phyloP scores from a whole-genome alignment of 2,113 vertebrate species.

The Trematomus loennbergii region DNA sequence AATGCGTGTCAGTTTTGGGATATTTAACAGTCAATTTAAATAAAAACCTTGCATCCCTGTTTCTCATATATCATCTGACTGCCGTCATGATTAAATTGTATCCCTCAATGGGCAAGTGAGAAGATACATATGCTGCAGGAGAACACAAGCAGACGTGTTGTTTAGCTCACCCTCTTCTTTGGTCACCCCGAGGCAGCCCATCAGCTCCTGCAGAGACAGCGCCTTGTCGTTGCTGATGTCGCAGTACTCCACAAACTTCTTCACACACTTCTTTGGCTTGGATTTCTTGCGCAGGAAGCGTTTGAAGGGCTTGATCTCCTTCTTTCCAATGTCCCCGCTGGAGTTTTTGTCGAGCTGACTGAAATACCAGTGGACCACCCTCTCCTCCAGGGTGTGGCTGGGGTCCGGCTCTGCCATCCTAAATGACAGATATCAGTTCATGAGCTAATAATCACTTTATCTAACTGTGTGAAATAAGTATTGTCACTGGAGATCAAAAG shows the following conservation, averaged over 20 bases:
- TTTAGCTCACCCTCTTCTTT: slow-evolving; percentile 88
- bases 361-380: slow-evolving; percentile 98
- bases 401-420: slow-evolving; percentile 96
- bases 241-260: slow-evolving; percentile 97
- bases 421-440: slow-evolving; percentile 24
- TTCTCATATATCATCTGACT: not conserved
- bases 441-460: slow-evolving; percentile 2
- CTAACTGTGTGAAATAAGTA: not conserved
- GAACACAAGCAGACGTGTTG: not conserved
- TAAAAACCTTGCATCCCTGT: not conserved
- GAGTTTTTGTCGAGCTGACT: slow-evolving; percentile 93
- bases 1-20: not conserved
- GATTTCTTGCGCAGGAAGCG: slow-evolving; percentile 95
- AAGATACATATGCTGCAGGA: not conserved
- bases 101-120: not conserved
- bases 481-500: not conserved
- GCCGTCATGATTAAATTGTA: not conserved
- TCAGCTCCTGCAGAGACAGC: slow-evolving; percentile 92
- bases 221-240: slow-evolving; percentile 93
- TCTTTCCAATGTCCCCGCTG: slow-evolving; percentile 95
- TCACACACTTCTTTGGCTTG: slow-evolving; percentile 97
- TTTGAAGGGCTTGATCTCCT: slow-evolving; percentile 98
- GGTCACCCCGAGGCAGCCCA: slow-evolving; percentile 93
- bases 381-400: slow-evolving; percentile 95
- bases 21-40: too few species aligned